These are phyloP conservation scores for Sinella curviseta DNA, from an alignment of 1,140 invertebrate genomes.

Conservation along the genomic window DNA sequence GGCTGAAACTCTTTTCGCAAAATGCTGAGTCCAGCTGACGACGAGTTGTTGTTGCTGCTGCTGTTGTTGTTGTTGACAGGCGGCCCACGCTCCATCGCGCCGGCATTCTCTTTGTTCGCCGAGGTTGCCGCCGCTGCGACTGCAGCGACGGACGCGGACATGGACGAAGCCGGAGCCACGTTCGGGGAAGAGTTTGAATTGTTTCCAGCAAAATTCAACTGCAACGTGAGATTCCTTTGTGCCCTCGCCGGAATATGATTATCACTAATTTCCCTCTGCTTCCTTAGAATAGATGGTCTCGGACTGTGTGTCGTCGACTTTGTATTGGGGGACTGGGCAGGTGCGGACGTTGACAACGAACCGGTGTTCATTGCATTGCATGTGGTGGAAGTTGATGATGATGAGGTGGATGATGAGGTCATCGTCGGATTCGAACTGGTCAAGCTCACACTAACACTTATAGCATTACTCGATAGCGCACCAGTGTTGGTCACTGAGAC, in stretches of 20 bases:
- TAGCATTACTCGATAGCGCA: not conserved
- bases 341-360: not conserved
- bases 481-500: not conserved
- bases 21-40: constrained; percentile 45
- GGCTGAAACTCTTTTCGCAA: constrained; percentile 49
- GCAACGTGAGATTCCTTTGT: constrained; percentile 53
- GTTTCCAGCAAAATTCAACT: constrained; percentile 50
- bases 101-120: constrained; percentile 48
- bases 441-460: constrained; percentile 13
- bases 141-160: not conserved
- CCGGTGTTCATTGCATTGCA: constrained; percentile 16
- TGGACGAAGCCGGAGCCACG: constrained; percentile 37
- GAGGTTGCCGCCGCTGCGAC: constrained; percentile 31
- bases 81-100: not conserved
- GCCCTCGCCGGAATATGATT: constrained; percentile 57
- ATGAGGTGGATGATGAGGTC: constrained; percentile 28
- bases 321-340: constrained; percentile 29
- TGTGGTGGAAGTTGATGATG: constrained; percentile 27
- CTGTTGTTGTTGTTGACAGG: constrained; percentile 4
- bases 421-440: not conserved
- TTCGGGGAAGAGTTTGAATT: constrained; percentile 53
- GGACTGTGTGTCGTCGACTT: constrained; percentile 61
- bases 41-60: not conserved
- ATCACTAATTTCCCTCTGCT: constrained; percentile 57
- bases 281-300: constrained; percentile 67